Conservation (phyloP, 2,113 vertebrate species). For the Glaucomys volans region DNA sequence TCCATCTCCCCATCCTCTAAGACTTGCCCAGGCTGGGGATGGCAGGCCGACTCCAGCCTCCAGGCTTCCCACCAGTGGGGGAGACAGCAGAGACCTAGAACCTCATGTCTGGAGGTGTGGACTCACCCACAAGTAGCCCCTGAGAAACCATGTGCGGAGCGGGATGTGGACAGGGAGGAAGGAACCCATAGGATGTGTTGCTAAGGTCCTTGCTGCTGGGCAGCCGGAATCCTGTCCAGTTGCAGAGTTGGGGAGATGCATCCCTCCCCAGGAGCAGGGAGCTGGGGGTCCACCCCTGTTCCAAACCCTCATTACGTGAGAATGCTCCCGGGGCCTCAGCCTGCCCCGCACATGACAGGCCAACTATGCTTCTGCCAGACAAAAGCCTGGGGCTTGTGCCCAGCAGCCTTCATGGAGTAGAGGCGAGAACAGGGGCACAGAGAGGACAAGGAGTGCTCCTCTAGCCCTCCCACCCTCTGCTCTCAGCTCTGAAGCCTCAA, state of each 20-base stretch:
- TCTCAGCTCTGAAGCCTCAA: not conserved
- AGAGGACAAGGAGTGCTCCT: not conserved
- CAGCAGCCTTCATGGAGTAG: not conserved
- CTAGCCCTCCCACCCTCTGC: too few relatives aligned
- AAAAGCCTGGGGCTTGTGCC: not conserved
- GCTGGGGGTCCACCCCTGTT: not conserved
- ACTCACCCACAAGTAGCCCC: not conserved
- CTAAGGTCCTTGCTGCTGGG: rapidly evolving
- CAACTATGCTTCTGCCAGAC: not conserved
- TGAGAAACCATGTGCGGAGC: not conserved
- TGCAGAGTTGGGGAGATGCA: too few relatives aligned
- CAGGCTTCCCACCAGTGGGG: not conserved
- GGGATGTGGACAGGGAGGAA: not conserved
- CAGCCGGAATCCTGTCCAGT: not conserved
- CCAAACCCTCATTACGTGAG: too few relatives aligned
- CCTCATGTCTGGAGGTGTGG: not conserved
- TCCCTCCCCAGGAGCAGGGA: not conserved
- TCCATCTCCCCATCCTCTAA: rapidly evolving
- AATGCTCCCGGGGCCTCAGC: not conserved
- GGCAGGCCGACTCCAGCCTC: not conserved
- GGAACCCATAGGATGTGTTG: too few relatives aligned
- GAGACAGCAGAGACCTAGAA: not conserved
- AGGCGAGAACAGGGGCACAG: not conserved
- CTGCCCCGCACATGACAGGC: not conserved
- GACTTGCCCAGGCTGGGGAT: not conserved